A percentile compares a stretch with the other conserved stretches of the same genome.
Evolutionary conservation across 2,888 invertebrate genomes (phyloP).

Genomic region (Odontocerum albicorne): DNA sequence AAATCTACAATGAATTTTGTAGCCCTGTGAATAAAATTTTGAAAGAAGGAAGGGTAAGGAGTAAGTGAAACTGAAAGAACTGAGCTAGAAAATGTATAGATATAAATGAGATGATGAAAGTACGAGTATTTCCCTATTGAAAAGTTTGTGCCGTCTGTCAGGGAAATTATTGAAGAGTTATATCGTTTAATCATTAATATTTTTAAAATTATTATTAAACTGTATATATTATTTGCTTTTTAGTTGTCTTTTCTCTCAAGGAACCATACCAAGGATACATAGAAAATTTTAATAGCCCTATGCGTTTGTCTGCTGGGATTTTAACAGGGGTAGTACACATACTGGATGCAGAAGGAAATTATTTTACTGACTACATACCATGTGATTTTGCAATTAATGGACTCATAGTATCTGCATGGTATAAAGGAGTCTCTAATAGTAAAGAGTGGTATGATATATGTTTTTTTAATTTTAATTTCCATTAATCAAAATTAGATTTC

Average conservation of each 20-base stretch:
- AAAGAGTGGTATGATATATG: slow-evolving; percentile 32
- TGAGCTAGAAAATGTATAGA: too few relatives aligned
- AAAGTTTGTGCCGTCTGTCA: too few relatives aligned
- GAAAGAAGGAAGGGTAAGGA: too few relatives aligned
- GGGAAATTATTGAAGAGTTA: too few relatives aligned
- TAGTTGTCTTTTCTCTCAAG: slow-evolving; percentile 44
- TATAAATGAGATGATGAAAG: too few relatives aligned
- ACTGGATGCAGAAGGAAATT: slow-evolving; percentile 16
- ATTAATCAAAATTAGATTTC: too few relatives aligned
- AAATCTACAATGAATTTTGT: too few relatives aligned
- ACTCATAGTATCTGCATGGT: slow-evolving; percentile 36
- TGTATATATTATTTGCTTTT: slow-evolving; percentile 1
- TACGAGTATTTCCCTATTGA: too few relatives aligned
- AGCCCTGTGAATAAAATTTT: too few relatives aligned
- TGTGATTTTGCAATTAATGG: slow-evolving; percentile 37
- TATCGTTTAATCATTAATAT: not conserved
- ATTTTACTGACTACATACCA: slow-evolving; percentile 32
- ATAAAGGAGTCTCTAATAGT: slow-evolving; percentile 21
- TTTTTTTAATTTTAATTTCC: too few relatives aligned
- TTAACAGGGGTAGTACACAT: slow-evolving; percentile 35
- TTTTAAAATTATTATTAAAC: too few relatives aligned
- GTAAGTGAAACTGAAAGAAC: too few relatives aligned
- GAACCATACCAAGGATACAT: slow-evolving; percentile 51
- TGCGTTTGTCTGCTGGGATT: slow-evolving; percentile 40
- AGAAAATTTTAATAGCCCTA: slow-evolving; percentile 49